Evolutionary conservation across 2,113 vertebrate species (phyloP).

Genomic region (Cyprinodon variegatus): DNA sequence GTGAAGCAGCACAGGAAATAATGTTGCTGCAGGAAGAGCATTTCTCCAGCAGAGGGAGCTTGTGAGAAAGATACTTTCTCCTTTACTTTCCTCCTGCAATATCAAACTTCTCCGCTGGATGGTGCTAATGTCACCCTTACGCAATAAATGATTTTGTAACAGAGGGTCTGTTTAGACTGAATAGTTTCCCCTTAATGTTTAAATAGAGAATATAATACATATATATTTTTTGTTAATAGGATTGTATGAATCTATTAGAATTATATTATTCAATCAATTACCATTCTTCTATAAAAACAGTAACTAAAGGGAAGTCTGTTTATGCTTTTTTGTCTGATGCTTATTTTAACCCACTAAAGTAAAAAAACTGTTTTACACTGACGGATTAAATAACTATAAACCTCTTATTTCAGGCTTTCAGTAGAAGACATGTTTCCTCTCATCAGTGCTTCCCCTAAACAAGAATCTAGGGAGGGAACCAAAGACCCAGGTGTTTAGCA

Average conservation of each 20-base stretch:
- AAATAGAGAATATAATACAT: neutral
- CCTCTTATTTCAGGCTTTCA: neutral
- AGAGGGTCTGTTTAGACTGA: constrained; percentile 60
- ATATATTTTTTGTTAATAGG: neutral
- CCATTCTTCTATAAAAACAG: neutral
- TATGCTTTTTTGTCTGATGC: neutral
- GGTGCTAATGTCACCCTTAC: constrained; percentile 54
- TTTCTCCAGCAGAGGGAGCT: constrained; percentile 76
- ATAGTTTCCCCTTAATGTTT: neutral
- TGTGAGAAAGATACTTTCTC: constrained; percentile 13
- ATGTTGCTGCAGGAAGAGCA: constrained; percentile 43
- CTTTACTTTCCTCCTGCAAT: constrained; percentile 29
- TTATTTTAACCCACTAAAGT: neutral
- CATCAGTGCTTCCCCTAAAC: neutral
- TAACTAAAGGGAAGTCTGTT: neutral
- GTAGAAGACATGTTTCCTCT: neutral
- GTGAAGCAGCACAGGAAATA: neutral
- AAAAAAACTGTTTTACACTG: neutral
- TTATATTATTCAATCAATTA: too few species aligned
- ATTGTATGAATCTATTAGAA: neutral
- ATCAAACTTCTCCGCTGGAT: constrained; percentile 60
- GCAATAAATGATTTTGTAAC: constrained; percentile 23
- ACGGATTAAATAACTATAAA: neutral
- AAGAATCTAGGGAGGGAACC: constrained; percentile 12
- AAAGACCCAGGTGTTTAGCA: constrained; percentile 37